Conservation (phyloP, 2,888 invertebrate species). For the Strigamia maritima region DNA sequence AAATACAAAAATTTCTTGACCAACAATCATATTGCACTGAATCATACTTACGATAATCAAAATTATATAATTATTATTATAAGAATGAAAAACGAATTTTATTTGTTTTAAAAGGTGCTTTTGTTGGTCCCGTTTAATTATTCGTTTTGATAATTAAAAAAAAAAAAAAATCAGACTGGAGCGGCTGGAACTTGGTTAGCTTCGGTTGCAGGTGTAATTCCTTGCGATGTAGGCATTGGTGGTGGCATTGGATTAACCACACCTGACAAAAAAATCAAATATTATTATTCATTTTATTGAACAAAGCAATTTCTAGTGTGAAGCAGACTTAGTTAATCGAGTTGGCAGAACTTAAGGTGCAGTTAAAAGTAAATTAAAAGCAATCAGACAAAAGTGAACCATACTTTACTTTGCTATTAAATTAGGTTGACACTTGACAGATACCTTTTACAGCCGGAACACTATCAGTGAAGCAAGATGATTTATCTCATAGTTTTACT, state of each 20-base stretch:
- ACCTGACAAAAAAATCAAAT: neutral
- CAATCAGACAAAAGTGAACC: neutral
- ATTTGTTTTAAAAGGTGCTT: neutral
- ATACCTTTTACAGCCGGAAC: neutral
- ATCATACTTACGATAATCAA: neutral
- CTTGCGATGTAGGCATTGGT: neutral
- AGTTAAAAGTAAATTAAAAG: too few species aligned
- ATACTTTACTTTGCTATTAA: neutral
- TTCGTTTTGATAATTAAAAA: neutral
- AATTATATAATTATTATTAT: neutral
- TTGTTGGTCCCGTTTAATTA: neutral
- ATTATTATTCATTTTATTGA: neutral
- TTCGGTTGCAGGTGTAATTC: slow-evolving; percentile 5
- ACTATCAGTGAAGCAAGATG: slow-evolving; percentile 14
- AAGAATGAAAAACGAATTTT: neutral
- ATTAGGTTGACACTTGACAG: neutral
- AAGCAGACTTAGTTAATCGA: neutral
- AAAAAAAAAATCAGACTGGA: neutral
- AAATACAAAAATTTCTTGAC: neutral
- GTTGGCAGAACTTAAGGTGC: neutral
- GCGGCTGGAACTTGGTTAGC: slow-evolving; percentile 3
- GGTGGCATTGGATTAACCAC: slow-evolving; percentile 15
- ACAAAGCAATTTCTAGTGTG: neutral
- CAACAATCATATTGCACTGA: slow-evolving; percentile 1
- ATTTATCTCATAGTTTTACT: neutral